Evolutionary conservation across 2,113 vertebrate species (phyloP).

Genomic region (Tympanuchus pallidicinctus): DNA sequence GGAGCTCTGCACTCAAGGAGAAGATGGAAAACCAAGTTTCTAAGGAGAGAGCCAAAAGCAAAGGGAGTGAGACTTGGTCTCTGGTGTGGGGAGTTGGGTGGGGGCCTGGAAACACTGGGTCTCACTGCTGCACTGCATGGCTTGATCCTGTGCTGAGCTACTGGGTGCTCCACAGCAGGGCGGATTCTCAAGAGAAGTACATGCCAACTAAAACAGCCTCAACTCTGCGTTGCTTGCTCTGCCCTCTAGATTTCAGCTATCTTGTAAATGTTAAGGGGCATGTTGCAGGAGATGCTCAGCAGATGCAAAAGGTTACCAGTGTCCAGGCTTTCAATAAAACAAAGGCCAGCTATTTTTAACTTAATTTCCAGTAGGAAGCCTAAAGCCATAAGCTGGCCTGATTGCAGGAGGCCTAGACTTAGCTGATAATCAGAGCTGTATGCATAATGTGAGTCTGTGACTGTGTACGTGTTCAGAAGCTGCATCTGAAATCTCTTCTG

Average conservation of each 20-base stretch:
- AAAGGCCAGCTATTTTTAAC: slow-evolving; percentile 71
- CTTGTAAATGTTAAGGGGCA: slow-evolving; percentile 28
- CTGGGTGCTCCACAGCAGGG: background rate
- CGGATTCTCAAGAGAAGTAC: background rate
- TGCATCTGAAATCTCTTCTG: background rate
- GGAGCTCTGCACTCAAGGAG: background rate
- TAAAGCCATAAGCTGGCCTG: slow-evolving; percentile 60
- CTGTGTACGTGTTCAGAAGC: rapidly evolving
- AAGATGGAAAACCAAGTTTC: background rate
- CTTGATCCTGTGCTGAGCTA: rapidly evolving
- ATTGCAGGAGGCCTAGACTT: slow-evolving; percentile 12
- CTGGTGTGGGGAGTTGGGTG: background rate
- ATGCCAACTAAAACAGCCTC: rapidly evolving
- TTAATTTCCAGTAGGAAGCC: slow-evolving; percentile 37
- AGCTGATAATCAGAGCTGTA: background rate
- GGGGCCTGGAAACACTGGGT: rapidly evolving
- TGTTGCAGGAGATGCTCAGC: background rate
- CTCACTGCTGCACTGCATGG: rapidly evolving
- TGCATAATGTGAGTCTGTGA: background rate
- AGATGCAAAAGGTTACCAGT: slow-evolving; percentile 38
- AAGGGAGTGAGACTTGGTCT: background rate
- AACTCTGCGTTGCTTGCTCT: background rate
- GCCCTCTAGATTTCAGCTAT: background rate
- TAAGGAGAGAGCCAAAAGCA: background rate
- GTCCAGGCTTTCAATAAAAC: slow-evolving; percentile 15